These are phyloP conservation scores for Xanthostigma xanthostigma DNA, from an alignment of 2,888 invertebrate genomes.

Conservation along the genomic window DNA sequence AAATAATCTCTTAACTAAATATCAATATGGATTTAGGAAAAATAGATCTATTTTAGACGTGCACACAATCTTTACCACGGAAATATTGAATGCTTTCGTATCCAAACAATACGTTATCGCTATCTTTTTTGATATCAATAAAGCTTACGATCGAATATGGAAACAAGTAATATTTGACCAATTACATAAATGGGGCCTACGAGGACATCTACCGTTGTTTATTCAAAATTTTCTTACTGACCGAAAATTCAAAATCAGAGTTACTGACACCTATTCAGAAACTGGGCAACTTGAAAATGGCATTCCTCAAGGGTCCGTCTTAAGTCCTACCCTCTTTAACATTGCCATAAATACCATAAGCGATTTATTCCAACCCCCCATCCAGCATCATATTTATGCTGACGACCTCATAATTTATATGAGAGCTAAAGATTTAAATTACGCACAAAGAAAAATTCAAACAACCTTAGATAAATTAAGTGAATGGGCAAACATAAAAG, in stretches of 20 bases:
- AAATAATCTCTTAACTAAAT: neutral
- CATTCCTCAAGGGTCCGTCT: too few species aligned
- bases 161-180: neutral
- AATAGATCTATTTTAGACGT: neutral
- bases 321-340: conserved; percentile 1
- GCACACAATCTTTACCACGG: conserved; percentile 1
- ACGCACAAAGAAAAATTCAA: too few species aligned
- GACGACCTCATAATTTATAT: conserved; percentile 1
- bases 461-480: too few species aligned
- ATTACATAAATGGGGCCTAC: neutral
- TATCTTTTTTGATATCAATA: conserved; percentile 10
- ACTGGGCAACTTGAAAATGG: neutral
- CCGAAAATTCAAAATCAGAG: neutral
- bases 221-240: neutral
- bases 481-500: too few species aligned
- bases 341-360: conserved; percentile 2
- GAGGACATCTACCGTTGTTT: neutral
- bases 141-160: conserved; percentile 8
- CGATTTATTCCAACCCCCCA: neutral
- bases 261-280: neutral
- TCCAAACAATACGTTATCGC: conserved; percentile 5
- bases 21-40: too few species aligned
- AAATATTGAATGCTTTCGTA: conserved; percentile 9
- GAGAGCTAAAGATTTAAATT: too few species aligned
- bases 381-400: neutral